Conservation (phyloP, 2,113 vertebrate genomes). For the Arvicanthis niloticus region DNA sequence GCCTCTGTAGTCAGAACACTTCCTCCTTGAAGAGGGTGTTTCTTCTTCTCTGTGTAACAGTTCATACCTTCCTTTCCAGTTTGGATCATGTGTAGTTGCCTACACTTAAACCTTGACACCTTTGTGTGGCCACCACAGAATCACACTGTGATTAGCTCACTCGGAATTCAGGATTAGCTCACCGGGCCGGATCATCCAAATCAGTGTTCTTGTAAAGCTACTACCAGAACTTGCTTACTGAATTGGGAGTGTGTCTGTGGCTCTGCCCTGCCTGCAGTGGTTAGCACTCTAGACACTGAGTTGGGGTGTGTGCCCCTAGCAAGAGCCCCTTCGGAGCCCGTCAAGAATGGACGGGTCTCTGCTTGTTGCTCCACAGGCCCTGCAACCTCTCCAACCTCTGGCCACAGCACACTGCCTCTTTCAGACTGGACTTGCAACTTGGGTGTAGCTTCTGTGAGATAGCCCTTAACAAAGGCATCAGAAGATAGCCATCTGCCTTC, state of each 20-base stretch:
- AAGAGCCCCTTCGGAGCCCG: neutral
- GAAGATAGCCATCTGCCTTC: neutral
- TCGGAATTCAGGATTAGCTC: neutral
- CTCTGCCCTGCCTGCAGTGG: too few relatives aligned
- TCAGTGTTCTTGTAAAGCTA: neutral
- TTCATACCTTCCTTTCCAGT: neutral
- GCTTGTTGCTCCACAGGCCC: neutral
- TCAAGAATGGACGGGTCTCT: fast-evolving
- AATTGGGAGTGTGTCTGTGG: neutral
- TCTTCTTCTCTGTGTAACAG: neutral
- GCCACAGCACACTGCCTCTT: neutral
- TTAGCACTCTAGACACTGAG: neutral
- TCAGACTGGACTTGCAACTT: neutral
- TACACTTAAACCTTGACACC: neutral
- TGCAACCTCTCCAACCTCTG: neutral
- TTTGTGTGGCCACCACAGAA: neutral
- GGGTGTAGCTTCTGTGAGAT: neutral
- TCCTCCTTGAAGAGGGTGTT: neutral
- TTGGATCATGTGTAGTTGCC: neutral
- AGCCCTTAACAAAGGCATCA: neutral
- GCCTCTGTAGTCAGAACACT: neutral
- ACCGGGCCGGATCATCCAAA: neutral
- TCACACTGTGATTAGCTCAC: neutral
- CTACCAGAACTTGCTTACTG: neutral
- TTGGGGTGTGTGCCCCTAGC: neutral